Evolutionary conservation across 2,113 vertebrate species (phyloP).

Genomic region (Elephantulus edwardii): DNA sequence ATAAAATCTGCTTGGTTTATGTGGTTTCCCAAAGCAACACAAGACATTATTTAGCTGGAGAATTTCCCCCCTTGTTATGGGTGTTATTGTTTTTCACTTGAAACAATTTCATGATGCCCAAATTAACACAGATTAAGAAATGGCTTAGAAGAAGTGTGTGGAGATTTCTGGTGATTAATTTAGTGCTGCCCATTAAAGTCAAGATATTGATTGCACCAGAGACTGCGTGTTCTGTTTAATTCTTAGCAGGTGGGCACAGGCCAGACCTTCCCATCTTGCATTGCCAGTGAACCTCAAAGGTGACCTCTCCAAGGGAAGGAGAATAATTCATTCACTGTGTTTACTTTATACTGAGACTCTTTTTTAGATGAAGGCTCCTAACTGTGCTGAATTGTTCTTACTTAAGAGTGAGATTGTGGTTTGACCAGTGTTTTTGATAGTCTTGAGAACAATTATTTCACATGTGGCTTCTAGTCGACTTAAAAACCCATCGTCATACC

Average conservation of each 20-base stretch:
- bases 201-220: conserved; percentile 70
- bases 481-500: conserved; percentile 66
- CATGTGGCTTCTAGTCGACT: conserved; percentile 67
- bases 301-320: conserved; percentile 77
- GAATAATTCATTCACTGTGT: conserved; percentile 76
- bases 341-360: conserved; percentile 78
- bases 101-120: conserved; percentile 68
- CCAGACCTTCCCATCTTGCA: conserved; percentile 78
- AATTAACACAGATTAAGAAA: conserved; percentile 79
- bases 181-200: conserved; percentile 66
- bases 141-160: conserved; percentile 65
- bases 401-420: conserved; percentile 73
- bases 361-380: conserved; percentile 71
- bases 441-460: conserved; percentile 48
- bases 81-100: conserved; percentile 69
- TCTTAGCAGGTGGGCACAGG: conserved; percentile 80
- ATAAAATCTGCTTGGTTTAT: conserved; percentile 74
- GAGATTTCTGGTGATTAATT: conserved; percentile 78
- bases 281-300: conserved; percentile 76
- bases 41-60: conserved; percentile 43
- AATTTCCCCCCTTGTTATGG: conserved; percentile 60
- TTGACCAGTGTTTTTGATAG: conserved; percentile 59
- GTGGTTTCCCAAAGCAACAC: conserved; percentile 56
- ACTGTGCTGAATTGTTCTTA: conserved; percentile 81
- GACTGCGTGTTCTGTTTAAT: conserved; percentile 79